phyloP scores from a whole-genome alignment of 2,888 invertebrate genomes.

The Euclidia mi region DNA sequence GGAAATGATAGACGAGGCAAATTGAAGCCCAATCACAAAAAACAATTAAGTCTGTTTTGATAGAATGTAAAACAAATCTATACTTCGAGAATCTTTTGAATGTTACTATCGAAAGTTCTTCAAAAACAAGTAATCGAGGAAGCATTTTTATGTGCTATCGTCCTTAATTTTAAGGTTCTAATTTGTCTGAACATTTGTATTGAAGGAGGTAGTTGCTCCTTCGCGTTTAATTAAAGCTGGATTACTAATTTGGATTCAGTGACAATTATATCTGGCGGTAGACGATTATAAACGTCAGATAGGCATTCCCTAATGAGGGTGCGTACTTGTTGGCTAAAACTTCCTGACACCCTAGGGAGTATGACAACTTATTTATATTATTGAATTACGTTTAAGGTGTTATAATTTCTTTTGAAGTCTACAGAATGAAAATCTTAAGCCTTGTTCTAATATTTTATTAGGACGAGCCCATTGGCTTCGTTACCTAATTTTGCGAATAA shows the following conservation, averaged over 20 bases:
- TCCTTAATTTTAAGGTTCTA: slow-evolving; percentile 25
- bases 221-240: slow-evolving; percentile 62
- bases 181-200: slow-evolving; percentile 35
- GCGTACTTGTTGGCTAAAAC: slow-evolving; percentile 48
- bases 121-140: slow-evolving; percentile 27
- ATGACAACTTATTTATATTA: slow-evolving; percentile 9
- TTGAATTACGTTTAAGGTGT: slow-evolving; percentile 6
- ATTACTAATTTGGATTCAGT: slow-evolving; percentile 58
- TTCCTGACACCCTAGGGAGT: slow-evolving; percentile 31
- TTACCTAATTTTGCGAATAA: no score
- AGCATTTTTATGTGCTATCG: slow-evolving; percentile 24
- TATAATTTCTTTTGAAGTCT: not conserved
- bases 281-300: slow-evolving; percentile 54
- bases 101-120: slow-evolving; percentile 22
- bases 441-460: no score
- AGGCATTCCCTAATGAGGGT: slow-evolving; percentile 63
- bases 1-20: slow-evolving; percentile 20
- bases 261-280: slow-evolving; percentile 54
- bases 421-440: no score
- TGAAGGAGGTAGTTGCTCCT: slow-evolving; percentile 31
- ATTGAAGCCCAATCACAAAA: slow-evolving; percentile 19
- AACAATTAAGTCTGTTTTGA: slow-evolving; percentile 23
- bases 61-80: slow-evolving; percentile 33
- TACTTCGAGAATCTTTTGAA: slow-evolving; percentile 15
- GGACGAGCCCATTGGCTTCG: no score